Percentiles rank a stretch among this genome's conserved stretches.
Evolutionary conservation across 2,888 invertebrate species (phyloP).

Genomic region (Nomada fabriciana): DNA sequence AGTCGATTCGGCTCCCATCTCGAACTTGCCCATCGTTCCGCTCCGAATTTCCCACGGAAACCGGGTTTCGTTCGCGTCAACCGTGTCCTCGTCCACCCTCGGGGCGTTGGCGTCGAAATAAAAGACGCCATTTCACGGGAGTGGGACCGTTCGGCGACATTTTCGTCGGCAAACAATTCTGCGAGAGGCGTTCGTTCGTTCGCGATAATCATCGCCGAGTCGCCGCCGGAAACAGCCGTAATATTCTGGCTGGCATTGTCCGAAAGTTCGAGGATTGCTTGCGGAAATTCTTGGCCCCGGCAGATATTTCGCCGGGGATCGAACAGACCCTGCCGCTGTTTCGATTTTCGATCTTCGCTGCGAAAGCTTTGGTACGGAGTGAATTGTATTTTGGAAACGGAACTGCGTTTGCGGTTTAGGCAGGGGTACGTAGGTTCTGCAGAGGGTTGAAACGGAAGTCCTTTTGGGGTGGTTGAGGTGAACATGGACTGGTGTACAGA

Average conservation of each 20-base stretch:
- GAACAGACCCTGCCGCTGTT: neutral
- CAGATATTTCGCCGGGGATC: neutral
- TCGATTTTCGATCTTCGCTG: constrained; percentile 1
- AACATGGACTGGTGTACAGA: neutral
- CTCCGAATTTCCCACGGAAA: neutral
- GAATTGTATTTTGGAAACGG: neutral
- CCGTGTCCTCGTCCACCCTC: neutral
- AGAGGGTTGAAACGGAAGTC: neutral
- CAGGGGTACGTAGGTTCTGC: neutral
- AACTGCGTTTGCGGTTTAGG: neutral
- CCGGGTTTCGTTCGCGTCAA: constrained; percentile 7
- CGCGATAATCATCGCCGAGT: constrained; percentile 40
- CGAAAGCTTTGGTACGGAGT: neutral
- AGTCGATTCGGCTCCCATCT: neutral
- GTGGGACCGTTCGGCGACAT: neutral
- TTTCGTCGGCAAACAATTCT: constrained; percentile 36
- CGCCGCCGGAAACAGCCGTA: constrained; percentile 47
- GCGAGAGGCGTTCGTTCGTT: constrained; percentile 25
- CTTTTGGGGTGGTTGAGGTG: neutral
- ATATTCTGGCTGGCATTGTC: constrained; percentile 53
- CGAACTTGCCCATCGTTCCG: neutral
- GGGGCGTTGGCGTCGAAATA: constrained; percentile 23
- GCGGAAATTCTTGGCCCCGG: constrained; percentile 9
- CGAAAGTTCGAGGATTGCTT: constrained; percentile 18
- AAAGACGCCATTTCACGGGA: constrained; percentile 6